phyloP scores from a whole-genome alignment of 2,888 invertebrate species.

The Tipula lateralis region DNA sequence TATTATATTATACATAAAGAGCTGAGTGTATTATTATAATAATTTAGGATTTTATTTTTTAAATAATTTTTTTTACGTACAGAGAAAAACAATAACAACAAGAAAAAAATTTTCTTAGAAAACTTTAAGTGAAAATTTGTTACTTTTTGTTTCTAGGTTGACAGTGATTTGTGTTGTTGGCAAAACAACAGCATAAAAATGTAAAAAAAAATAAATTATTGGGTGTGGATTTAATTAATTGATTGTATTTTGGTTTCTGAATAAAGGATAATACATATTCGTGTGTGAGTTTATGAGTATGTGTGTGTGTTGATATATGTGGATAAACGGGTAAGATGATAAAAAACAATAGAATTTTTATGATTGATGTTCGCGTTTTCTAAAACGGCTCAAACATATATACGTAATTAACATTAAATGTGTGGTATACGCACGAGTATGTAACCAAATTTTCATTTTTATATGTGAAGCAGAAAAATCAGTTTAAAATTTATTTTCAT shows the following conservation, averaged over 20 bases:
- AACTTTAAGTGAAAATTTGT: neutral
- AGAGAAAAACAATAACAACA: neutral
- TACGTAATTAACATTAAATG: neutral
- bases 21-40: neutral
- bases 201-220: neutral
- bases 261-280: neutral
- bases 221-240: slow-evolving; percentile 24
- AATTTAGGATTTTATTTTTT: neutral
- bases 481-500: neutral
- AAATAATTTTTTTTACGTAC: neutral
- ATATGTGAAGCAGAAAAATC: neutral
- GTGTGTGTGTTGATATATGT: neutral
- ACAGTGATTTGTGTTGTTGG: slow-evolving; percentile 24
- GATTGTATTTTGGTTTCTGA: neutral
- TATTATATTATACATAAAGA: neutral
- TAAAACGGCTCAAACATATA: neutral
- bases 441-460: neutral
- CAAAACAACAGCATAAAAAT: neutral
- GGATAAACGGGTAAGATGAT: neutral
- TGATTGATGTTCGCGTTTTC: slow-evolving; percentile 11
- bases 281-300: neutral
- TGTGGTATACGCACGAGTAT: neutral
- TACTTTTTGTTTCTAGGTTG: slow-evolving; percentile 14
- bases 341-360: neutral
- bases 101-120: neutral